These are phyloP conservation scores for Sebastes minor DNA, from an alignment of 2,797 vertebrate genomes.

Conservation along the genomic window DNA sequence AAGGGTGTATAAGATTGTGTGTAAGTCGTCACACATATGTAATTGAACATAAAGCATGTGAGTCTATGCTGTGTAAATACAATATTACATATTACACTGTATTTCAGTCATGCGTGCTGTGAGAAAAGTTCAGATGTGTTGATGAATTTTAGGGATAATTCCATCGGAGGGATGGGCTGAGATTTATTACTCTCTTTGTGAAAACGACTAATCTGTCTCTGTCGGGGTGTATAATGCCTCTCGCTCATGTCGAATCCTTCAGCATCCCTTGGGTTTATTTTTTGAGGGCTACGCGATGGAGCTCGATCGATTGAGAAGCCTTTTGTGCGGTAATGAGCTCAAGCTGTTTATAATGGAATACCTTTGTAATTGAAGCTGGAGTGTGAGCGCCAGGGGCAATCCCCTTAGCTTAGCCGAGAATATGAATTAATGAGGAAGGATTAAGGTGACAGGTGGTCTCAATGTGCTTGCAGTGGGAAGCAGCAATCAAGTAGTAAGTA, in stretches of 20 bases:
- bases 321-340: constrained; percentile 36
- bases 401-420: constrained; percentile 49
- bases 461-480: constrained; percentile 30
- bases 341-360: constrained; percentile 47
- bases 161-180: constrained; percentile 25
- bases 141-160: constrained; percentile 32
- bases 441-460: constrained; percentile 56
- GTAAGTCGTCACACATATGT: constrained; percentile 7
- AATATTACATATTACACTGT: background rate
- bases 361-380: constrained; percentile 37
- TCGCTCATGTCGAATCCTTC: background rate
- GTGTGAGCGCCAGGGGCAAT: constrained; percentile 30
- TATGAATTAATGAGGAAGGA: constrained; percentile 58
- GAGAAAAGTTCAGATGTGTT: background rate
- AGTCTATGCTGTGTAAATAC: background rate
- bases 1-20: background rate
- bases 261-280: constrained; percentile 27
- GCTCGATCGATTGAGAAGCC: constrained; percentile 40
- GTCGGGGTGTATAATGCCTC: constrained; percentile 26
- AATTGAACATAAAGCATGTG: constrained; percentile 10
- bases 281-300: background rate
- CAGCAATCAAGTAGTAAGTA: constrained; percentile 21
- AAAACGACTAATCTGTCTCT: constrained; percentile 35
- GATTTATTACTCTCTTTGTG: constrained; percentile 32
- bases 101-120: constrained; percentile 4